Percentiles rank a stretch among this genome's conserved stretches.
These are phyloP conservation scores for Sapayoa aenigma DNA, from an alignment of 2,113 vertebrate genomes.

Conservation along the genomic window DNA sequence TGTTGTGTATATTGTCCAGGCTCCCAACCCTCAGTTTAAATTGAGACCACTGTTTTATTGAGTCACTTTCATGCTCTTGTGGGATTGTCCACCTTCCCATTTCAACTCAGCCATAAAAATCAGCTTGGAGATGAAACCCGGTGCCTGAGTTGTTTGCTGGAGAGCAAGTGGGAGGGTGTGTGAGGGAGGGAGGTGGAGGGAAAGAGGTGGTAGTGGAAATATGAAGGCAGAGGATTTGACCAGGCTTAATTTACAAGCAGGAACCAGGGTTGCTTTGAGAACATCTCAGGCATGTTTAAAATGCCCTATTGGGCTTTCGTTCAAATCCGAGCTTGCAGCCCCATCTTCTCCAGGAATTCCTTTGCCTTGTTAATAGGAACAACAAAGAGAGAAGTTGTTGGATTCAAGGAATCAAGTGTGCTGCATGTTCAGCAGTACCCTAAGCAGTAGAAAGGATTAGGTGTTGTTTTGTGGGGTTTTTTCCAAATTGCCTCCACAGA, in stretches of 20 bases:
- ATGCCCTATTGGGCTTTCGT: fast-evolving
- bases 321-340: not conserved
- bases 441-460: not conserved
- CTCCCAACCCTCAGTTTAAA: not conserved
- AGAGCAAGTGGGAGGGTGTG: not conserved
- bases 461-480: not conserved
- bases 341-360: not conserved
- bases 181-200: not conserved
- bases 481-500: not conserved
- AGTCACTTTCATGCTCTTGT: constrained; percentile 10
- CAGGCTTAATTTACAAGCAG: not conserved
- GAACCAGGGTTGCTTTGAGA: not conserved
- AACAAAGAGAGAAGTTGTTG: not conserved
- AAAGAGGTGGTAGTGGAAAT: not conserved
- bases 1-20: not conserved
- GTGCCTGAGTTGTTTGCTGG: not conserved
- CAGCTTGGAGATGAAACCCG: constrained; percentile 5
- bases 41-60: not conserved
- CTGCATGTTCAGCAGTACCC: not conserved
- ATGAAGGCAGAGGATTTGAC: not conserved
- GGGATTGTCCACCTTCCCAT: not conserved
- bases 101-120: constrained; percentile 30
- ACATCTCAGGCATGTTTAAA: not conserved
- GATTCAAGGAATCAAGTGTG: not conserved
- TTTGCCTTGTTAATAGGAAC: not conserved